Conservation (phyloP, 37 sponge, comb jelly and placozoan species). For the Ephydatia muelleri region DNA sequence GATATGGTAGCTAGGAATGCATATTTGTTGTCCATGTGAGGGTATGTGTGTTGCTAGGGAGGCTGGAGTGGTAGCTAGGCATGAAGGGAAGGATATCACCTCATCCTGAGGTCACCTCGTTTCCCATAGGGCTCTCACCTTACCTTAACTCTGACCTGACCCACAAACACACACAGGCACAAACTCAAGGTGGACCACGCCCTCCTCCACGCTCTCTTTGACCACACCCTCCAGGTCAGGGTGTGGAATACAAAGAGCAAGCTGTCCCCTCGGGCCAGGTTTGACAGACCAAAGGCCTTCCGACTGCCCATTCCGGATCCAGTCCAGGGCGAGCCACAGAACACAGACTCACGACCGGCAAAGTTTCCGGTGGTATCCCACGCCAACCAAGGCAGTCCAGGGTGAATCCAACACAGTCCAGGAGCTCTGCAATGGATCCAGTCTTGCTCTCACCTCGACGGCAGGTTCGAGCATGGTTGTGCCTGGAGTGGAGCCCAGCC, state of each 20-base stretch:
- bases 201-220: slow-evolving; percentile 65
- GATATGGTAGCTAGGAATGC: too few relatives aligned
- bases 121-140: too few relatives aligned
- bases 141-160: too few relatives aligned
- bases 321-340: neutral
- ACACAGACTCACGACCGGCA: neutral
- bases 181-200: slow-evolving; percentile 54
- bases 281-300: slow-evolving; percentile 88
- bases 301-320: slow-evolving; percentile 31
- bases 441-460: neutral
- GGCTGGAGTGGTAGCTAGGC: too few relatives aligned
- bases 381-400: slow-evolving; percentile 3
- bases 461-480: too few relatives aligned
- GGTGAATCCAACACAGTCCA: neutral
- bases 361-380: slow-evolving; percentile 23
- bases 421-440: neutral
- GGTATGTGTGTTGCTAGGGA: too few relatives aligned
- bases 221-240: slow-evolving; percentile 66
- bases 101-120: too few relatives aligned
- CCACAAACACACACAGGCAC: slow-evolving; percentile 46
- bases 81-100: too few relatives aligned
- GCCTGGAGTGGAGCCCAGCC: too few relatives aligned
- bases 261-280: slow-evolving; percentile 71
- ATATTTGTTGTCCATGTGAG: neutral
- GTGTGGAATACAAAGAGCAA: slow-evolving; percentile 80